Percentiles rank a stretch among this genome's conserved stretches.
These are phyloP conservation scores for Phyllostomus discolor DNA, from an alignment of 2,113 vertebrate genomes.

Conservation along the genomic window DNA sequence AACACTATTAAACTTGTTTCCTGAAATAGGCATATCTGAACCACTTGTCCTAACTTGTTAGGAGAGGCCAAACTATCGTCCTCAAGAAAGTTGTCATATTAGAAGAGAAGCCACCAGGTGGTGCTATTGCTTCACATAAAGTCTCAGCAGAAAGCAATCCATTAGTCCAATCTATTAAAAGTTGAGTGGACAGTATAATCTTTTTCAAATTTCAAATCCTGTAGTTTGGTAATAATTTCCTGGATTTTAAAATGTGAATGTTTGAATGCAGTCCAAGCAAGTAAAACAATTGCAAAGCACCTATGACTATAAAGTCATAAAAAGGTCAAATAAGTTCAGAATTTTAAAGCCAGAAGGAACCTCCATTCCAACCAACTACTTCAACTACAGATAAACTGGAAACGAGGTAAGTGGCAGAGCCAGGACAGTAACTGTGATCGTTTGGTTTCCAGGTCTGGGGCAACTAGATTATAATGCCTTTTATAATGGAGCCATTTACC, in stretches of 20 bases:
- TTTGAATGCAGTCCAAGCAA: neutral
- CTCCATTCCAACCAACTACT: neutral
- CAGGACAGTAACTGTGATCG: neutral
- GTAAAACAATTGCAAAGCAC: neutral
- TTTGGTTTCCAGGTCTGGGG: neutral
- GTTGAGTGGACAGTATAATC: neutral
- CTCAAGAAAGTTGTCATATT: neutral
- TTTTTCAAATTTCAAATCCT: neutral
- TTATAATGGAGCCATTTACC: neutral
- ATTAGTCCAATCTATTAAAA: neutral
- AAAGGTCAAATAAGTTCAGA: neutral
- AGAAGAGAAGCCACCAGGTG: constrained; percentile 47
- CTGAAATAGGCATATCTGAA: neutral
- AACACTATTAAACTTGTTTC: neutral
- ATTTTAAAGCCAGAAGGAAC: neutral
- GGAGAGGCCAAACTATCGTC: neutral
- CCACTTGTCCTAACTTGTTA: neutral
- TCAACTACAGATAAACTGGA: neutral
- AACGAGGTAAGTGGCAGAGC: neutral
- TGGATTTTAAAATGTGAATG: constrained; percentile 3
- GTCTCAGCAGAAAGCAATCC: neutral
- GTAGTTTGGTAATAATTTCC: neutral
- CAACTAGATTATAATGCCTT: neutral
- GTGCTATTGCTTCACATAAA: neutral
- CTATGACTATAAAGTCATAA: neutral